phyloP scores from a whole-genome alignment of 2,888 invertebrate species.

The Euphydryas editha region DNA sequence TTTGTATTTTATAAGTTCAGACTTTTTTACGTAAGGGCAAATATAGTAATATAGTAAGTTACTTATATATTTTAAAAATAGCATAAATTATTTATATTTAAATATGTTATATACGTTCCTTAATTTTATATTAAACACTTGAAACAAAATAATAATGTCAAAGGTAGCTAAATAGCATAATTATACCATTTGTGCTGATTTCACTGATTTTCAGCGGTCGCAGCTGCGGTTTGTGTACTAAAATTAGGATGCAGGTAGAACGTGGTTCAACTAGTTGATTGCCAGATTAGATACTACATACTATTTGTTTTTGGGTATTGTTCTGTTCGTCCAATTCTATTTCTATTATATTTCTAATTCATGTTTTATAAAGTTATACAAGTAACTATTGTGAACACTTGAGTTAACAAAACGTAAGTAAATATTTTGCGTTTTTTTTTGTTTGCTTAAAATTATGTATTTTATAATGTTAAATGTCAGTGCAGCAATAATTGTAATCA shows the following conservation, averaged over 20 bases:
- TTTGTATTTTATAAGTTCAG: no score
- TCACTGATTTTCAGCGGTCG: constrained; percentile 34
- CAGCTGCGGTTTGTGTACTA: constrained; percentile 38
- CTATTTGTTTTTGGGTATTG: constrained; percentile 25
- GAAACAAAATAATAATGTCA: constrained; percentile 9
- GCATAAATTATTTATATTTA: no score
- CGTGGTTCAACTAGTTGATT: constrained; percentile 39
- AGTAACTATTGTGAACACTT: no score
- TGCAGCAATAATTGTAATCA: not conserved
- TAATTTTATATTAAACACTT: not conserved
- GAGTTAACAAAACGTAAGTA: not conserved
- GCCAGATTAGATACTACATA: constrained; percentile 37
- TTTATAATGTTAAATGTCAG: not conserved
- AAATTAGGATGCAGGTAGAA: constrained; percentile 39
- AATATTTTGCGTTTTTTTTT: no score
- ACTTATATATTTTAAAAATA: no score
- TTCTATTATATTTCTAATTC: no score
- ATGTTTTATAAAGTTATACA: no score
- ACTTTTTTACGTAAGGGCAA: no score
- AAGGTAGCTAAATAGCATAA: constrained; percentile 26
- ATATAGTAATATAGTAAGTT: no score
- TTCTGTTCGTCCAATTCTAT: not conserved
- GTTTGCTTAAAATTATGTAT: no score
- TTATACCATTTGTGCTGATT: constrained; percentile 36
- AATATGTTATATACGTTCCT: no score